A percentile compares a stretch with the other conserved stretches of the same genome.
These are phyloP conservation scores for Dasypus novemcinctus DNA, from an alignment of 2,113 vertebrate species.

Conservation along the genomic window DNA sequence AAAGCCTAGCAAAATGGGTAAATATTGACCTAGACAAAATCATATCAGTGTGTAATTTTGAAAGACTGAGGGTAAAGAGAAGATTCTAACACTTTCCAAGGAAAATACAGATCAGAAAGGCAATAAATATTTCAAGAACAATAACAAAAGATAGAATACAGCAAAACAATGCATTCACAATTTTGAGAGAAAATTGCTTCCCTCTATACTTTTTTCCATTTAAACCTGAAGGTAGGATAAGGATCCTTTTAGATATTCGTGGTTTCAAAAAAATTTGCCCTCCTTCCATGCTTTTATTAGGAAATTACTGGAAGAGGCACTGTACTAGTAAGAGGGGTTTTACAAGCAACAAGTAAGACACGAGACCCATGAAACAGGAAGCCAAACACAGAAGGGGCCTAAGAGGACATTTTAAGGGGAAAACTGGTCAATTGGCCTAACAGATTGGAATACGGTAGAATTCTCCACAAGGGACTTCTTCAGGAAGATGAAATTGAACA, in stretches of 20 bases:
- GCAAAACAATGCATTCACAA: background rate
- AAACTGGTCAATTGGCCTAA: background rate
- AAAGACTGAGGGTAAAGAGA: background rate
- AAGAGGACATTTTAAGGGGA: background rate
- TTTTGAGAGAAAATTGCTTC: background rate
- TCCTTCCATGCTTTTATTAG: background rate
- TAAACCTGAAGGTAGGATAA: background rate
- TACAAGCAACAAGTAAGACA: background rate
- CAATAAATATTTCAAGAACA: background rate
- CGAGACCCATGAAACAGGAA: background rate
- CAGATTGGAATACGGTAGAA: background rate
- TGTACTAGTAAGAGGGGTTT: background rate
- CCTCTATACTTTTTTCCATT: background rate
- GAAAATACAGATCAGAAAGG: background rate
- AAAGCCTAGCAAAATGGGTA: background rate
- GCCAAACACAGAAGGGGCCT: background rate
- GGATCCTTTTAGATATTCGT: background rate
- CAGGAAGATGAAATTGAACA: background rate
- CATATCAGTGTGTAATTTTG: background rate
- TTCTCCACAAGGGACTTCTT: background rate
- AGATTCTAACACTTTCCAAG: background rate
- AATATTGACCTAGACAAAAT: background rate
- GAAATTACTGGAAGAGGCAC: background rate
- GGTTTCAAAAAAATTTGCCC: background rate
- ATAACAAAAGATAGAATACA: background rate